Percentiles rank a stretch among this genome's conserved stretches.
phyloP scores from a whole-genome alignment of 1,140 invertebrate genomes.

The Macrobrachium nipponense region DNA sequence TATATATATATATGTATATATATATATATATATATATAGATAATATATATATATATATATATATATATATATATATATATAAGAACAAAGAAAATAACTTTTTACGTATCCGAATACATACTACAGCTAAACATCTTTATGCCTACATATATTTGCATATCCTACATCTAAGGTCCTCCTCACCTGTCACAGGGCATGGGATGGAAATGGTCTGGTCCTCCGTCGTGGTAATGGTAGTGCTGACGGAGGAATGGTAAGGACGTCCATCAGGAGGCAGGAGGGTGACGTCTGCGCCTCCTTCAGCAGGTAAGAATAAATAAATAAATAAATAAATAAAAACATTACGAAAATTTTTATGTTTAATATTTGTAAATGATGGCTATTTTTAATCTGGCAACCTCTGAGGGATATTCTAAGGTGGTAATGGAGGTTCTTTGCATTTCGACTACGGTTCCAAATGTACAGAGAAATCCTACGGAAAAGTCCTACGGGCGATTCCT shows the following conservation, averaged over 20 bases:
- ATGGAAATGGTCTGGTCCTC: conserved; percentile 29
- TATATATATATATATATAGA: conserved; percentile 21
- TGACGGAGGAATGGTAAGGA: conserved; percentile 11
- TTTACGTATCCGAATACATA: too few relatives aligned
- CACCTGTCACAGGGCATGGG: conserved; percentile 43
- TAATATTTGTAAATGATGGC: too few relatives aligned
- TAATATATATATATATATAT: conserved; percentile 6
- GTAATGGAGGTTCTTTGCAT: too few relatives aligned
- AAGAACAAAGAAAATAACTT: too few relatives aligned
- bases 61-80: neutral
- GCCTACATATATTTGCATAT: too few relatives aligned
- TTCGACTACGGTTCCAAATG: too few relatives aligned
- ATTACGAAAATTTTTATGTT: neutral
- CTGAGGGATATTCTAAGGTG: too few relatives aligned
- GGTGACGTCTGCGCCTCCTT: neutral
- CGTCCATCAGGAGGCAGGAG: neutral
- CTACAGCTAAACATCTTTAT: too few relatives aligned
- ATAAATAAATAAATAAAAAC: neutral
- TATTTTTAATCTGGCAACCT: too few relatives aligned
- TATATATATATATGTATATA: conserved; percentile 14
- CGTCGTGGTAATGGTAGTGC: conserved; percentile 19
- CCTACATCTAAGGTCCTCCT: neutral
- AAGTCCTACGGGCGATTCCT: too few relatives aligned
- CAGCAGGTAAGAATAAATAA: neutral
- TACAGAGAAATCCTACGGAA: too few relatives aligned